These are phyloP conservation scores for Druceiella hillmani DNA, from an alignment of 2,888 invertebrate genomes.

Conservation along the genomic window DNA sequence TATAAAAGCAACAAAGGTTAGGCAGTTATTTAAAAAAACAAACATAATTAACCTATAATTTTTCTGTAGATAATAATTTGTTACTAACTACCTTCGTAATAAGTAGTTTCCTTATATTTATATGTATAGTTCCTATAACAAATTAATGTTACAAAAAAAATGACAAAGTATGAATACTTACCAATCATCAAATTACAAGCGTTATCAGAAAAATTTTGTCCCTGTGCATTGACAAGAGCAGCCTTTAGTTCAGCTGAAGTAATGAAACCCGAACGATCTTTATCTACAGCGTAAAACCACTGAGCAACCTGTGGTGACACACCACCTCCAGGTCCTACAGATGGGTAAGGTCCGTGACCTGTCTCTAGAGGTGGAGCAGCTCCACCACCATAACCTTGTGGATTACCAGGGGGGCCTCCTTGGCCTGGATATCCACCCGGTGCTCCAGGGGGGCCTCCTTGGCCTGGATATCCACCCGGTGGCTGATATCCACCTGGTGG, in stretches of 20 bases:
- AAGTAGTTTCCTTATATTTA: no score
- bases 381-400: slow-evolving; percentile 4
- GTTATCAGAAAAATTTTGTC: slow-evolving; percentile 73
- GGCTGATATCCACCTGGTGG: background rate
- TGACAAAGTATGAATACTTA: slow-evolving; percentile 30
- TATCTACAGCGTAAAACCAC: slow-evolving; percentile 82
- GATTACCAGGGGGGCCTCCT: slow-evolving; percentile 11
- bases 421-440: slow-evolving; percentile 21
- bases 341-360: slow-evolving; percentile 47
- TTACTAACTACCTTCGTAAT: no score
- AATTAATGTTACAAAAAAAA: slow-evolving; percentile 5
- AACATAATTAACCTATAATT: no score
- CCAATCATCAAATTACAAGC: slow-evolving; percentile 86
- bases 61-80: no score
- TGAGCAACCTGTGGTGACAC: slow-evolving; percentile 70
- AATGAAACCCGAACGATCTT: slow-evolving; percentile 78
- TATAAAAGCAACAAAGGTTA: no score
- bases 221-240: slow-evolving; percentile 82
- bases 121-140: slow-evolving; percentile 13
- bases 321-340: slow-evolving; percentile 45
- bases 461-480: slow-evolving; percentile 3
- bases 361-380: slow-evolving; percentile 33
- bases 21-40: no score
- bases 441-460: background rate
- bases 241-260: slow-evolving; percentile 68